Conservation (phyloP, 2,888 invertebrate species). For the Epicampocera succincta region DNA sequence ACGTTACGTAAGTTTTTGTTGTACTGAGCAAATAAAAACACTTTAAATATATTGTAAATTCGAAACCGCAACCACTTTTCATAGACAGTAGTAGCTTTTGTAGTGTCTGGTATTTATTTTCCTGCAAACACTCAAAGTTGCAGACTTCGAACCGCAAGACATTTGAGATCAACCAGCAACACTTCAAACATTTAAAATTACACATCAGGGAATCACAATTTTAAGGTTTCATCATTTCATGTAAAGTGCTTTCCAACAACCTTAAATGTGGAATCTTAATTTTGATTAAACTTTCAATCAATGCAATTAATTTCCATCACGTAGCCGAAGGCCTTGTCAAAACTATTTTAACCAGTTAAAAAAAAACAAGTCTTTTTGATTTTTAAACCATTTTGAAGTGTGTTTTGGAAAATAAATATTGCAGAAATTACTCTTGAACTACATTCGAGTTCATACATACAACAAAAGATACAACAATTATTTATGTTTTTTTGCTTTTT, state of each 20-base stretch:
- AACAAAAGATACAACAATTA: not conserved
- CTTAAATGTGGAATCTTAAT: constrained; percentile 22
- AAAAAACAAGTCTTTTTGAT: not conserved
- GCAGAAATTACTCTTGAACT: constrained; percentile 51
- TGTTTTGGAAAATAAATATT: not conserved
- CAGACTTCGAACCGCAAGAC: not conserved
- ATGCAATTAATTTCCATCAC: constrained; percentile 46
- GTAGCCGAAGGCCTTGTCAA: constrained; percentile 44
- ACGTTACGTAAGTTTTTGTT: too few relatives aligned
- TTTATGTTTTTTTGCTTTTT: not conserved
- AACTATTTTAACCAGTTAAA: constrained; percentile 5
- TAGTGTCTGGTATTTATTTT: not conserved
- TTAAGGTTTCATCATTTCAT: not conserved
- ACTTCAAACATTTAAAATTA: constrained; percentile 13
- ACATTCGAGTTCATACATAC: constrained; percentile 4
- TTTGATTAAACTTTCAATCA: constrained; percentile 51
- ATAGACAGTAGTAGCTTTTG: not conserved
- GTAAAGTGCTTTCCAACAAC: constrained; percentile 27
- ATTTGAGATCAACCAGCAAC: not conserved
- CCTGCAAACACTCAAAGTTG: not conserved
- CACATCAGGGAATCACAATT: constrained; percentile 19
- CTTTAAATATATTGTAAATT: not conserved
- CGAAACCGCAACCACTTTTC: not conserved
- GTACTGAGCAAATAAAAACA: too few relatives aligned
- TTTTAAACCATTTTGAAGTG: constrained; percentile 5